Percentiles rank a stretch among this genome's conserved stretches.
phyloP scores from a whole-genome alignment of 2,888 invertebrate species.

The Gisinianus flammeolus region DNA sequence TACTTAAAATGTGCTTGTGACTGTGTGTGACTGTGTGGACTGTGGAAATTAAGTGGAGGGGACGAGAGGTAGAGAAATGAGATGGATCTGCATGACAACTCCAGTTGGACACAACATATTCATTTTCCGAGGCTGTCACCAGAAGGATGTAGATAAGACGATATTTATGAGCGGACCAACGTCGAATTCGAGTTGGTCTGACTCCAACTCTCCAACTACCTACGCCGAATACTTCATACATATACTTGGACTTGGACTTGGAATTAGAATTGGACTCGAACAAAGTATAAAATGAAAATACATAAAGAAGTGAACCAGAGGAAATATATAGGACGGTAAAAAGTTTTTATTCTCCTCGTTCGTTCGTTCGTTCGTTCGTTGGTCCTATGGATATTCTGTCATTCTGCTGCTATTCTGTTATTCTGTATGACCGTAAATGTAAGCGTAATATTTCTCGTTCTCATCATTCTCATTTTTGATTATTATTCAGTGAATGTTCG shows the following conservation, averaged over 20 bases:
- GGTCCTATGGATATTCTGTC: too few species aligned
- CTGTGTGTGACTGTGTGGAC: background rate
- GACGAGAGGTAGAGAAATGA: background rate
- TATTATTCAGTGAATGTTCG: too few species aligned
- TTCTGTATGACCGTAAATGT: too few species aligned
- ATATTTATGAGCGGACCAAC: slow-evolving; percentile 37
- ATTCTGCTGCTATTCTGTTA: too few species aligned
- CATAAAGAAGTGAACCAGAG: too few species aligned
- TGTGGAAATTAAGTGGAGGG: background rate
- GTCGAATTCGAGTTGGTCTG: background rate
- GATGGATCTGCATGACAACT: slow-evolving; percentile 28
- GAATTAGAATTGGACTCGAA: background rate
- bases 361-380: too few species aligned
- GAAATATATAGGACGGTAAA: too few species aligned
- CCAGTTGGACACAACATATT: slow-evolving; percentile 35
- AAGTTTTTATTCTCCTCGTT: too few species aligned
- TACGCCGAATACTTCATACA: too few species aligned
- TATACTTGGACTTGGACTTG: background rate
- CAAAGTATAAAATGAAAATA: background rate
- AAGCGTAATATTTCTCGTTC: too few species aligned
- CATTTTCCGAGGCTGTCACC: slow-evolving; percentile 40
- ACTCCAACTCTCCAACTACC: background rate
- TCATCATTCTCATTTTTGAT: too few species aligned
- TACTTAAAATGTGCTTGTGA: too few species aligned
- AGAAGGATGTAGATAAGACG: slow-evolving; percentile 37